Evolutionary conservation across 2,113 vertebrate genomes (phyloP), one percentile per base, ranked within the genome.

Genomic region (Scomber japonicus): DNA sequence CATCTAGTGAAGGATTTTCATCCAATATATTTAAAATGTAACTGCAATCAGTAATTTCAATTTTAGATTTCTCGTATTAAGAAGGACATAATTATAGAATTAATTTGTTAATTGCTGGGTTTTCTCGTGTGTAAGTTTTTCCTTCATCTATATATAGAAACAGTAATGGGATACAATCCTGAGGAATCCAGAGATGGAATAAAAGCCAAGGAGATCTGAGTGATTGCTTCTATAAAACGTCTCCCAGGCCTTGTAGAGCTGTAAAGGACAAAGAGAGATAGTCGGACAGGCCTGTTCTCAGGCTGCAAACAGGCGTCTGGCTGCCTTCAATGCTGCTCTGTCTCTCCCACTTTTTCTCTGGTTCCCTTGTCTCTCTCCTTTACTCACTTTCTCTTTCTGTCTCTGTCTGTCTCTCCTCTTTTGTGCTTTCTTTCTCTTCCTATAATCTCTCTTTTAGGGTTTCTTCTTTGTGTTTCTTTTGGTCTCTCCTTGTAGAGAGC

Each of bases 221-320:
- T 90, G 91, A 91, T 89, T 89, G 89, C 89, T 74, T 75, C 90
- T 88, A 88, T 92, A 93, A 92, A 92, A 89, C 55, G 54, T 91
- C 89, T 91, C 90, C 91, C 84, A 89, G 87, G 89, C 83, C 81
- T 90, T 91, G 85, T 75, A 78, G 85, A 85, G 92, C 75, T 85
- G 86, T 94, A 94, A 93, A 94, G 89, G 77, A 88, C 80, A 82
- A 77, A 84, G 81, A 88, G 78, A 90, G 91, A 84, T 92, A 88
- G 84, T 88, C 54, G 54, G 72, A 90, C 81, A 80, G 85, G 84
- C 81, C 89, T 89, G 68, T 88, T 93, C 87, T 88, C 89, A 89
- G 75, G 81, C 70, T 82, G 75, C 89, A 92, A 91, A 84, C 86
- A 89, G 85, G 82, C 81, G 17, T 89, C 88, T 93, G 88, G 87